Evolutionary conservation across 2,113 vertebrate genomes (phyloP), one percentile per base, ranked within the genome.

Genomic region (Dicentrarchus labrax): DNA sequence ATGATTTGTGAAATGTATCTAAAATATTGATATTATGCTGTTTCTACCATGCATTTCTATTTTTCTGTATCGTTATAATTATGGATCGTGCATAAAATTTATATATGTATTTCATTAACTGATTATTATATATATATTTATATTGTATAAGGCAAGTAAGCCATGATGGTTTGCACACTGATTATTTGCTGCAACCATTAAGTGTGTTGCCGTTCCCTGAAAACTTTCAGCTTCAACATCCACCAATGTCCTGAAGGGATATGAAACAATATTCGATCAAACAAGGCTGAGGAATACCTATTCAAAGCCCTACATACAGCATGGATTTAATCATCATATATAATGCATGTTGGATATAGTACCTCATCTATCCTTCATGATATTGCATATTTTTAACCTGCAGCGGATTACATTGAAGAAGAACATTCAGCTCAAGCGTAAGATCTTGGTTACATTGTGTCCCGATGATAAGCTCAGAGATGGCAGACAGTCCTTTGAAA

Each of bases 401-500:
- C 56, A 10, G 81, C 41, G 15, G 24, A 12, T 72, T 65, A 61
- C 16, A 15, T 61, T 19, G 10, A 48, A 65, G 21, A 60, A 39
- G 36, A 76, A 48, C 66, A 41, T 82, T 59, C 36, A 51, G 79
- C 65, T 83, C 36, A 6, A 9, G 39, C 5, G 6, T 70, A 60
- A 67, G 78, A 78, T 81, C 59, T 75, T 6, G 60, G 74, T 59
- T 83, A 73, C 80, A 77, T 36, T 65, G 72, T 54, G 11, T 78
- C 9, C 64, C 16, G 50, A 59, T 71, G 65, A 91, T 85, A 77
- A 88, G 68, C 75, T 4, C 21, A 48, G 24, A 83, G 78, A 86
- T 73, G 81, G 79, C 70, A 86, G 82, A 77, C 66, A 17, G 68
- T 41, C 17, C 39, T 61, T 39, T 89, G 72, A 86, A 68, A 82